Percentiles rank a stretch among this genome's conserved stretches.
Conservation (phyloP, 2,888 invertebrate species). For the Cyrtodaria siliqua region DNA sequence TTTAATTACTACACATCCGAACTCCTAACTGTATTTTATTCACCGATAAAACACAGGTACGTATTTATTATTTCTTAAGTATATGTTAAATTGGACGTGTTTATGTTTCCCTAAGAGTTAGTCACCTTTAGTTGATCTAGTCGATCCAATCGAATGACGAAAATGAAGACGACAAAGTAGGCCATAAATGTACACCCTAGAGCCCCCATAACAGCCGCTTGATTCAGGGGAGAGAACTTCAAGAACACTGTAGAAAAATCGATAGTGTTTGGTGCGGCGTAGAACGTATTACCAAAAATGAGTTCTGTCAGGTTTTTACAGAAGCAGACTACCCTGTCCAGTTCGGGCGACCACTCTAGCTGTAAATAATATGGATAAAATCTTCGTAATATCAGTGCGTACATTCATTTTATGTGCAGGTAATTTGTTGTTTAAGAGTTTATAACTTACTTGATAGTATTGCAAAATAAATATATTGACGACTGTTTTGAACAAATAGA, state of each 20-base stretch:
- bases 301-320: slow-evolving; percentile 74
- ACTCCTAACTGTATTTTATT: too few species aligned
- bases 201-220: slow-evolving; percentile 83
- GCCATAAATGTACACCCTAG: slow-evolving; percentile 77
- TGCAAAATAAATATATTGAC: too few species aligned
- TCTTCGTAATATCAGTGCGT: too few species aligned
- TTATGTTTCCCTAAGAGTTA: slow-evolving; percentile 76
- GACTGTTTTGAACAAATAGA: too few species aligned
- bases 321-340: slow-evolving; percentile 70
- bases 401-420: too few species aligned
- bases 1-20: too few species aligned
- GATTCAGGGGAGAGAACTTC: slow-evolving; percentile 81
- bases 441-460: too few species aligned
- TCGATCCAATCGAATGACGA: slow-evolving; percentile 80
- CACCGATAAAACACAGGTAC: too few species aligned
- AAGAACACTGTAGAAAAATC: slow-evolving; percentile 82
- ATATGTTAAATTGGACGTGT: too few species aligned
- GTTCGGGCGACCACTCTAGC: slow-evolving; percentile 37
- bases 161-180: slow-evolving; percentile 72
- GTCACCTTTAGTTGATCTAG: slow-evolving; percentile 68
- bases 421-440: too few species aligned
- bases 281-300: slow-evolving; percentile 79
- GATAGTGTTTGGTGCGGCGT: slow-evolving; percentile 83
- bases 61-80: too few species aligned
- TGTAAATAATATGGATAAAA: too few species aligned